Conservation (phyloP, 2,797 vertebrate species). For the Rhinatrema bivittatum region DNA sequence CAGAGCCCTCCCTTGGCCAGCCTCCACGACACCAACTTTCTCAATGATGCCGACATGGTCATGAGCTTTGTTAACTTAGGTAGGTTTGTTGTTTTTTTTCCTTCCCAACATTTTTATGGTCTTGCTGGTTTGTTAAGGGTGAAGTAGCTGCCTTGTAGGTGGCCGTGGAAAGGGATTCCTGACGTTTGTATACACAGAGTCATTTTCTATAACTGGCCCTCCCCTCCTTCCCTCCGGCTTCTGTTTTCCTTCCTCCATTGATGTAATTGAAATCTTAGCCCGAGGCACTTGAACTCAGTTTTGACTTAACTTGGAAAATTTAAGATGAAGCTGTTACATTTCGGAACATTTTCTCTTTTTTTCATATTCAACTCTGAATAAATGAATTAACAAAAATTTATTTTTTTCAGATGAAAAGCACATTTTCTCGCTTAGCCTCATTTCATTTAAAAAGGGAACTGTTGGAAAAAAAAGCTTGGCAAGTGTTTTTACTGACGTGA, state of each 20-base stretch:
- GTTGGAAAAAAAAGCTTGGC: too few species aligned
- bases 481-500: too few species aligned
- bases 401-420: too few species aligned
- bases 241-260: constrained; percentile 54
- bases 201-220: constrained; percentile 51
- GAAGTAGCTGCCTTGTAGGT: constrained; percentile 51
- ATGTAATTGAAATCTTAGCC: constrained; percentile 46
- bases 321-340: too few species aligned
- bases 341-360: too few species aligned
- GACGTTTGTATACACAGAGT: constrained; percentile 51
- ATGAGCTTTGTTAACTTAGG: constrained; percentile 99
- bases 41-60: constrained; percentile 98
- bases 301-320: constrained; percentile 20
- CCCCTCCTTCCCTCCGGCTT: constrained; percentile 42
- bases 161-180: constrained; percentile 42
- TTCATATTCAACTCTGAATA: too few species aligned
- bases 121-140: constrained; percentile 27
- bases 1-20: constrained; percentile 82
- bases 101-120: constrained; percentile 35
- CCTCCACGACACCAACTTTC: constrained; percentile 88
- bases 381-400: too few species aligned
- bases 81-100: constrained; percentile 60
- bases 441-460: too few species aligned
- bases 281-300: constrained; percentile 35
- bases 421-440: too few species aligned